Conservation (phyloP, 2,797 vertebrate species). For the Pelobates cultripes region DNA sequence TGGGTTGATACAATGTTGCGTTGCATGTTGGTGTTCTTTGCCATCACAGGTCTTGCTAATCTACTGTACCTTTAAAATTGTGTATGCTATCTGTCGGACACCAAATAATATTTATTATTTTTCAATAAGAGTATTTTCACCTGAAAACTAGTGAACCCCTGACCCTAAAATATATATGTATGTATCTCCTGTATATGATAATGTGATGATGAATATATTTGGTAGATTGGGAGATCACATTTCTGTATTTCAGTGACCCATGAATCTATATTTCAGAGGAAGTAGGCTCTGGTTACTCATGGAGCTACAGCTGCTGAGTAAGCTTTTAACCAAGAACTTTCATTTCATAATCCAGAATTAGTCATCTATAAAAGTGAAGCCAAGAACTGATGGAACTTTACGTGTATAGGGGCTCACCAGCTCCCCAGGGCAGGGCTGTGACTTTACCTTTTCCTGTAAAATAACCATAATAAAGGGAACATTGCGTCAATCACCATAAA, state of each 20-base stretch:
- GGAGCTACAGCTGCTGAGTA: neutral
- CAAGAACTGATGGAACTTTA: slow-evolving; percentile 44
- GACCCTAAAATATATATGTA: too few relatives aligned
- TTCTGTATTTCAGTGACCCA: neutral
- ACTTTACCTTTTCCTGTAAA: slow-evolving; percentile 26
- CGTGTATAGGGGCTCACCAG: slow-evolving; percentile 36
- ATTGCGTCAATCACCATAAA: slow-evolving; percentile 43
- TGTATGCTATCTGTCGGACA: too few relatives aligned
- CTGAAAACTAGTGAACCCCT: too few relatives aligned
- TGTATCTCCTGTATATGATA: neutral
- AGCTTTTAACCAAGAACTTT: neutral
- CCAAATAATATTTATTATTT: too few relatives aligned
- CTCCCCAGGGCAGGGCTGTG: slow-evolving; percentile 49
- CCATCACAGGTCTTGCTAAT: too few relatives aligned
- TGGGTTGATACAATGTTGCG: too few relatives aligned
- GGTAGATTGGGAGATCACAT: neutral
- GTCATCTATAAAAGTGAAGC: slow-evolving; percentile 55
- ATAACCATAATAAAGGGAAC: slow-evolving; percentile 30
- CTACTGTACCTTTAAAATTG: too few relatives aligned
- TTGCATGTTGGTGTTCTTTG: too few relatives aligned
- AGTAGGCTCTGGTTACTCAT: neutral
- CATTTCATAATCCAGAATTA: slow-evolving; percentile 58
- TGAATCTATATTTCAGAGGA: neutral
- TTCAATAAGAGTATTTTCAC: too few relatives aligned
- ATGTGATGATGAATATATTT: neutral